Evolutionary conservation across 2,888 invertebrate species (phyloP), one percentile per base, ranked within the genome.

Genomic region (Apantesis nais): DNA sequence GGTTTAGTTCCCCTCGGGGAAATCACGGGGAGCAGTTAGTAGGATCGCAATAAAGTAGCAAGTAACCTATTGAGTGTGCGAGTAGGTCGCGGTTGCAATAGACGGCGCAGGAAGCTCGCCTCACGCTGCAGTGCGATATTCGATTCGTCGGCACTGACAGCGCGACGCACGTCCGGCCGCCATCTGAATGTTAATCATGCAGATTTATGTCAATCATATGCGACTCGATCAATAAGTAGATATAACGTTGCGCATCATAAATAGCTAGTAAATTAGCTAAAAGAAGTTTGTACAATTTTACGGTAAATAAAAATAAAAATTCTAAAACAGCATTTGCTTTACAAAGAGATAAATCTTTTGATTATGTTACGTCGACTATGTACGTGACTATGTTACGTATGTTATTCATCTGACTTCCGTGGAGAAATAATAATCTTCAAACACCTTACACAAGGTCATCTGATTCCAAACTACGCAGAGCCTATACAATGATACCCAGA

Each of bases 141-240:
- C 1, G 92, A 88, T 37, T 91, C 93, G 73, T 93, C 93, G 2
- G 90, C 94, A 70, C 94, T 94, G 25, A 93, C 89, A 12, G 93
- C 90, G 19, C 94, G 91, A 2, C 94, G 87, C 29, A 94, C 89
- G 55, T 93, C 93, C 37, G 91, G 88, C 4, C 91, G 89, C 84
- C 85, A 90, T 79, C 92, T 92, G 71, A 66, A 72, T 67, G 61
- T 64, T 62, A 62, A 44, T 48, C 65, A 68, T 68, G 62, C n/a
- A 66, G 25, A 63, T 71, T 67, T 67, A 66, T 70, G 64, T 58
- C 70, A 70, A 70, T 66, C 66, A 66, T 60, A 66, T 66, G 39
- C 52, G 41, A 58, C 48, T 31, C 25, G 52, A 70, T 65, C 12
- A 60, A 65, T 64, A 64, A 64, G 58, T 31, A 58, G n/a, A 31